phyloP scores from a whole-genome alignment of 2,797 vertebrate genomes.

The Eupleurogrammus muticus region DNA sequence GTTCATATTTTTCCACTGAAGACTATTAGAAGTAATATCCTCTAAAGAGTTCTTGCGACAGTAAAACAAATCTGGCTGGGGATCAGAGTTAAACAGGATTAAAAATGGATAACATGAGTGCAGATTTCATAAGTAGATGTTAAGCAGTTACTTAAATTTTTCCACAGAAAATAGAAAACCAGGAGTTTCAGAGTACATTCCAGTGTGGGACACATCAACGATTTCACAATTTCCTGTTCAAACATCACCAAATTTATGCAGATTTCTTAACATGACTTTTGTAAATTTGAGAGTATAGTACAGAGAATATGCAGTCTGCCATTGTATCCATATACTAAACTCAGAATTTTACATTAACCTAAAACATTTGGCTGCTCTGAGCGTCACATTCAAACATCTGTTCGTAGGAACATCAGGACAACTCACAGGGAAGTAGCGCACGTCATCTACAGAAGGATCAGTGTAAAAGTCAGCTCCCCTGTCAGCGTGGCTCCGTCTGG shows the following conservation, averaged over 20 bases:
- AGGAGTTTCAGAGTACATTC: not conserved
- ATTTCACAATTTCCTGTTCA: not conserved
- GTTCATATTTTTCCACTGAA: not conserved
- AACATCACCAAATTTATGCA: not conserved
- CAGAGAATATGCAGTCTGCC: not conserved
- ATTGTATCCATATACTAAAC: not conserved
- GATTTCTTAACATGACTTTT: not conserved
- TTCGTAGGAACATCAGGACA: not conserved
- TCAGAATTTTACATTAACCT: not conserved
- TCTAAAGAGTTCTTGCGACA: not conserved
- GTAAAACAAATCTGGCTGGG: not conserved
- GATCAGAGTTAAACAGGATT: not conserved
- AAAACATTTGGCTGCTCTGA: not conserved
- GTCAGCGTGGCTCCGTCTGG: constrained; percentile 15
- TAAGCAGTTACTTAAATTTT: not conserved
- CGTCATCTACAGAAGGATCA: not conserved
- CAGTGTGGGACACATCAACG: too few species aligned
- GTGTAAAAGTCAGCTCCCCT: constrained; percentile 46
- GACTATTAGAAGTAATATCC: not conserved
- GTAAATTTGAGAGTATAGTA: not conserved
- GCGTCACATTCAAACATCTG: too few species aligned
- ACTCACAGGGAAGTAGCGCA: not conserved
- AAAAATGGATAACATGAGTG: not conserved
- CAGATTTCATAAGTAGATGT: not conserved
- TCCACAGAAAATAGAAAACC: not conserved